These are phyloP conservation scores for Vombatus ursinus DNA, from an alignment of 2,113 vertebrate genomes.

Conservation along the genomic window DNA sequence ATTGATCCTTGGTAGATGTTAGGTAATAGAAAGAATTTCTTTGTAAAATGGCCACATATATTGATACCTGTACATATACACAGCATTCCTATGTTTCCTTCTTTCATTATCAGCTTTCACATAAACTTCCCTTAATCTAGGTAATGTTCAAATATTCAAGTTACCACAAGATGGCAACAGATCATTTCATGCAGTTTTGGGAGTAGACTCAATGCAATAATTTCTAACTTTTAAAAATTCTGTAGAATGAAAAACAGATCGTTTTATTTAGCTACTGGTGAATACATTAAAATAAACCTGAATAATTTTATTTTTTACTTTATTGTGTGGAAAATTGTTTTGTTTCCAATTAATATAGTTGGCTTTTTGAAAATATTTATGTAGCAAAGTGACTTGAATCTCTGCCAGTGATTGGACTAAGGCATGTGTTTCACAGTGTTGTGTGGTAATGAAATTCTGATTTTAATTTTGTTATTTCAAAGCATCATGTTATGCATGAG, in stretches of 20 bases:
- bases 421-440: constrained; percentile 41
- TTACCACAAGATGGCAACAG: constrained; percentile 77
- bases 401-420: constrained; percentile 70
- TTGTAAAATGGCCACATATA: neutral
- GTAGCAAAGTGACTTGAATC: constrained; percentile 66
- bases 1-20: neutral
- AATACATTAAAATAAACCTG: neutral
- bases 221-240: constrained; percentile 30
- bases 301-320: constrained; percentile 47
- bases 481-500: constrained; percentile 23
- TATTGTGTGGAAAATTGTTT: constrained; percentile 56
- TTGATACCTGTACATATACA: neutral
- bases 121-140: constrained; percentile 29
- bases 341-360: constrained; percentile 69
- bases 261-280: constrained; percentile 13
- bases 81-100: neutral
- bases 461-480: constrained; percentile 59
- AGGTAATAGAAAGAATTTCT: neutral
- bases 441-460: constrained; percentile 66
- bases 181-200: constrained; percentile 49
- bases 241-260: neutral
- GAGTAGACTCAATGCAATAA: constrained; percentile 9
- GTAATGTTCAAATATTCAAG: constrained; percentile 38
- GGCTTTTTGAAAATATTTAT: constrained; percentile 71
- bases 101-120: neutral